Evolutionary conservation across 2,888 invertebrate species (phyloP).

Genomic region (Dicranocentrus wangi): DNA sequence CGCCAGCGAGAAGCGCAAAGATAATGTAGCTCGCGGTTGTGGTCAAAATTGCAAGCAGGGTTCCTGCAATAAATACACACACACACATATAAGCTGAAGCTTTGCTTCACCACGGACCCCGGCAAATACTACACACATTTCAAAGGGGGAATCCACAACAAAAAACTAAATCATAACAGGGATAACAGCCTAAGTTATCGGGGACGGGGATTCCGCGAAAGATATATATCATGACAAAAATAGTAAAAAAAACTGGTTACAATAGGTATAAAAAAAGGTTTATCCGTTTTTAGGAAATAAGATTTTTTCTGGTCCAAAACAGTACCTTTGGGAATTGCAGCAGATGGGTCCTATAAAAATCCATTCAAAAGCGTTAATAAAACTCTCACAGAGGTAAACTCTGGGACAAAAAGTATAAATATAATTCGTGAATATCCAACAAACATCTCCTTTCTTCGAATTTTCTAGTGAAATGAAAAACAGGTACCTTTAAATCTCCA

Average conservation of each 20-base stretch:
- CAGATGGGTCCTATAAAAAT: conserved; percentile 73
- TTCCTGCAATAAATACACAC: conserved; percentile 74
- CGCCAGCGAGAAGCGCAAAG: conserved; percentile 76
- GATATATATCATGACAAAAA: neutral
- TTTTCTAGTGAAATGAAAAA: too few relatives aligned
- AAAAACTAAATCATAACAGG: conserved; percentile 32
- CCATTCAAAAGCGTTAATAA: conserved; percentile 6
- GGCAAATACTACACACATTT: neutral
- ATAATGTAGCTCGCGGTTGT: conserved; percentile 77
- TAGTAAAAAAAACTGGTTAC: neutral
- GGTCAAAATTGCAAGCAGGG: conserved; percentile 77
- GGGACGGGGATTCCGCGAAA: too few relatives aligned
- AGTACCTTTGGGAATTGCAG: conserved; percentile 74
- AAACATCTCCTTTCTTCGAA: too few relatives aligned
- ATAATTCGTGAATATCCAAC: too few relatives aligned
- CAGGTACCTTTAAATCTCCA: conserved; percentile 78
- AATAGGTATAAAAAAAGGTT: neutral
- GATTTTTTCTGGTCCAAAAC: conserved; percentile 18
- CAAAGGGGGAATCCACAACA: neutral
- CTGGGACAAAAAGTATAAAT: neutral
- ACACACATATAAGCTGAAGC: neutral
- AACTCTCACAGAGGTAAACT: conserved; percentile 28
- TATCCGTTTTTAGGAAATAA: neutral
- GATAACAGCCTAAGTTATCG: conserved; percentile 14
- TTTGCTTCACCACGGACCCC: too few relatives aligned